Conservation (phyloP, 2,113 vertebrate genomes). For the Nerophis ophidion region DNA sequence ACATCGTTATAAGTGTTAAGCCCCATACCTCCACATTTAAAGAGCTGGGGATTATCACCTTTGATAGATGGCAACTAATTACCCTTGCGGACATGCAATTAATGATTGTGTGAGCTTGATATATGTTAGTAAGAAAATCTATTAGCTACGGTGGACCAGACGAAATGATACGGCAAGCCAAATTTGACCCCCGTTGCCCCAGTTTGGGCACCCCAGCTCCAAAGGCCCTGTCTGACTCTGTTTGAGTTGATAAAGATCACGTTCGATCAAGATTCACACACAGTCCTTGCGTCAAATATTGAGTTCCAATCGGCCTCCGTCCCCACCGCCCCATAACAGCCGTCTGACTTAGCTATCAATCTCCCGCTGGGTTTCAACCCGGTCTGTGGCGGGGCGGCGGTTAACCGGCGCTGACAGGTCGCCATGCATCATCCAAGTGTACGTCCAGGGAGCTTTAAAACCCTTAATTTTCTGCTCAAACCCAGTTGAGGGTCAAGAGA, state of each 20-base stretch:
- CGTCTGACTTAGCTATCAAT: constrained; percentile 28
- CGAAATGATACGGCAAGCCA: too few species aligned
- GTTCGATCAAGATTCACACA: neutral
- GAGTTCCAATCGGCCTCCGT: constrained; percentile 10
- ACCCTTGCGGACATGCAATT: too few species aligned
- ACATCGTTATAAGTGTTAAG: too few species aligned
- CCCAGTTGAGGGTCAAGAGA: constrained; percentile 9
- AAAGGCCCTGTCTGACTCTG: neutral
- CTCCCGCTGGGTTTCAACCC: constrained; percentile 18
- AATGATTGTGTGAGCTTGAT: too few species aligned
- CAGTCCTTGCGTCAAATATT: constrained; percentile 14
- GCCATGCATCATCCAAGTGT: constrained; percentile 12
- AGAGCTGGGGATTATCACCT: too few species aligned
- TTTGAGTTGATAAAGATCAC: constrained; percentile 37
- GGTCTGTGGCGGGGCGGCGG: constrained; percentile 11
- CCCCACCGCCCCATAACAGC: constrained; percentile 7
- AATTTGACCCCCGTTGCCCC: too few species aligned
- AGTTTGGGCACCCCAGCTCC: too few species aligned
- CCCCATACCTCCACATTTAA: too few species aligned
- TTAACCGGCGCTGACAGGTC: constrained; percentile 15
- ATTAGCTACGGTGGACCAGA: too few species aligned
- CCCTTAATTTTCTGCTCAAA: constrained; percentile 11
- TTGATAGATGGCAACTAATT: too few species aligned
- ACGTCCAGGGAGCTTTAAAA: constrained; percentile 21
- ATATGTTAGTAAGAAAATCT: too few species aligned